These are phyloP conservation scores for Halcyon senegalensis DNA, from an alignment of 2,113 vertebrate species.

Conservation along the genomic window DNA sequence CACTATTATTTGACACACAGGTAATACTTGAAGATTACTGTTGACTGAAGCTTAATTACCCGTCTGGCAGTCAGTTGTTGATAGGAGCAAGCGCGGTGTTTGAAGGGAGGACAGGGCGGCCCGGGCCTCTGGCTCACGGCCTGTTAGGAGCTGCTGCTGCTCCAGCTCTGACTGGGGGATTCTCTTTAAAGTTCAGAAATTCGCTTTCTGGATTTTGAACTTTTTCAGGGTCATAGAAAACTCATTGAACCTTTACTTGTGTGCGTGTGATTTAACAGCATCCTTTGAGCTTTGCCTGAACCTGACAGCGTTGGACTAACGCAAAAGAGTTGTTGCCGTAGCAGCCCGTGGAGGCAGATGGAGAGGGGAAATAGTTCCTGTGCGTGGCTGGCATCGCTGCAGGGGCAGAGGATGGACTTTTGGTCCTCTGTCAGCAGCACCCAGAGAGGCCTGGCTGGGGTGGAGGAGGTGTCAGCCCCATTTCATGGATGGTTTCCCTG, in stretches of 20 bases:
- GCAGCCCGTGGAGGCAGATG: rapidly evolving
- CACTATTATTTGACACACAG: neutral
- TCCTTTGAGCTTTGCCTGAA: neutral
- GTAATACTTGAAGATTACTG: neutral
- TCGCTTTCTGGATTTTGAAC: neutral
- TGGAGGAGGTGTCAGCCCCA: neutral
- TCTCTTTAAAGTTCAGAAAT: neutral
- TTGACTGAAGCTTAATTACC: neutral
- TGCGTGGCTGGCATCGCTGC: rapidly evolving
- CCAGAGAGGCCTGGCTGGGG: neutral
- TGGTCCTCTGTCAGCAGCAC: neutral
- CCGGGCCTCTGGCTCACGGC: rapidly evolving
- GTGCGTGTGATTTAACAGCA: rapidly evolving
- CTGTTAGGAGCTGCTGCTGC: neutral
- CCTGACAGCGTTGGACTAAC: neutral
- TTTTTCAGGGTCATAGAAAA: neutral
- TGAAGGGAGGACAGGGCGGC: rapidly evolving
- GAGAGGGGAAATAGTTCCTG: neutral
- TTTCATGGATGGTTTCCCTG: rapidly evolving
- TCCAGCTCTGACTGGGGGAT: neutral
- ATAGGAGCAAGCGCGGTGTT: neutral
- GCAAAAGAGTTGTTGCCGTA: rapidly evolving
- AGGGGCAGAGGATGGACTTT: rapidly evolving
- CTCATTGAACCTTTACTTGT: neutral
- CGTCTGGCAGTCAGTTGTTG: neutral